Percentiles rank a stretch among this genome's conserved stretches.
phyloP scores from a whole-genome alignment of 2,888 invertebrate genomes.

The Cataglyphis livida region DNA sequence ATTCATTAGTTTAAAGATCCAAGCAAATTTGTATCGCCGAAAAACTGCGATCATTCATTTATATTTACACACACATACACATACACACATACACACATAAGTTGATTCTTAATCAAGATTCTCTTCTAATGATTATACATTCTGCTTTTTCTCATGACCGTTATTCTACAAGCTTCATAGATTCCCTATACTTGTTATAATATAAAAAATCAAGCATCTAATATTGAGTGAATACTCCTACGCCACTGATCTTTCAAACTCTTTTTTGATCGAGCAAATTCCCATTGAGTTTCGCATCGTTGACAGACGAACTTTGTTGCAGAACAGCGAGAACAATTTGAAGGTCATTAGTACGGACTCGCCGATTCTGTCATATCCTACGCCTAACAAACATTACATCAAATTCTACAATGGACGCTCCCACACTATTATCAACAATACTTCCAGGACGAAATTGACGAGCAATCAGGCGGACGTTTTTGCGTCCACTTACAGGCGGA shows the following conservation, averaged over 20 bases:
- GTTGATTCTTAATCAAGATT: not conserved
- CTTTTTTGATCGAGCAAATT: constrained; percentile 56
- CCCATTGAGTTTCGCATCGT: constrained; percentile 72
- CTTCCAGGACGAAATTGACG: constrained; percentile 74
- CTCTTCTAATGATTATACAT: not conserved
- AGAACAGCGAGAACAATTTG: constrained; percentile 83
- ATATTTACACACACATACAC: not conserved
- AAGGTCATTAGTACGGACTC: constrained; percentile 71
- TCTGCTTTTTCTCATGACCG: no score
- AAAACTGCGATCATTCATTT: not conserved
- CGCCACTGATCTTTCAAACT: constrained; percentile 64
- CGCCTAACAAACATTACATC: constrained; percentile 79
- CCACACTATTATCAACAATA: constrained; percentile 71
- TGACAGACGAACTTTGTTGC: constrained; percentile 83
- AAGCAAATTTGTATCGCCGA: not conserved
- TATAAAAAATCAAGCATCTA: not conserved
- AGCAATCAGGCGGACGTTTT: constrained; percentile 81
- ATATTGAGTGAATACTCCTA: constrained; percentile 56
- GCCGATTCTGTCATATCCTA: constrained; percentile 59
- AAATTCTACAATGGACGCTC: constrained; percentile 78
- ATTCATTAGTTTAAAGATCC: not conserved
- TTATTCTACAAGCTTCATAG: not conserved
- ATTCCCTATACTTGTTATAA: not conserved
- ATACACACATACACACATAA: not conserved
- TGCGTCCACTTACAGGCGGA: constrained; percentile 80